Conservation (phyloP, 2,113 vertebrate genomes). For the Litocranius walleri region DNA sequence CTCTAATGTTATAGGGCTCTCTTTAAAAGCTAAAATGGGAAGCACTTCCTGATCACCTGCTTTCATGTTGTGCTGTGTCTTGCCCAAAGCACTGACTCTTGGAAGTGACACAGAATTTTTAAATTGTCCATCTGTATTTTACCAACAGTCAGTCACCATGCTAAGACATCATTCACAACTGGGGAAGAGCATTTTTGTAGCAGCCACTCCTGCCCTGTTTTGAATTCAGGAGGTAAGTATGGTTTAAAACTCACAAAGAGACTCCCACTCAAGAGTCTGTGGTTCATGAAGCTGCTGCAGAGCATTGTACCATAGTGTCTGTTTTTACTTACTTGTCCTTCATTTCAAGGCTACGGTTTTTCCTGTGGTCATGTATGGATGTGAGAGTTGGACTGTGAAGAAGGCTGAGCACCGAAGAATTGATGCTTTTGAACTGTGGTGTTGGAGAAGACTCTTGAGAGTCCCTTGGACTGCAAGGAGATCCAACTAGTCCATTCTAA, state of each 20-base stretch:
- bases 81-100: neutral
- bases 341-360: neutral
- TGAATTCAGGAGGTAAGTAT: neutral
- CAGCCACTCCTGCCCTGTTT: neutral
- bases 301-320: neutral
- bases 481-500: too few relatives aligned
- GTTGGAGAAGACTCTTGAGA: too few relatives aligned
- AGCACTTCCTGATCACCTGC: neutral
- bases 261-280: neutral
- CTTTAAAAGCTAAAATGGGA: neutral
- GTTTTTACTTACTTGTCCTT: slow-evolving; percentile 23
- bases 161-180: neutral
- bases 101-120: neutral
- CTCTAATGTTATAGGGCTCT: neutral
- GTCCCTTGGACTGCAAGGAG: too few relatives aligned
- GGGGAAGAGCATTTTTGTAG: neutral
- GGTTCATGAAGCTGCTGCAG: neutral
- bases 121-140: neutral
- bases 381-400: too few relatives aligned
- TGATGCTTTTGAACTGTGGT: too few relatives aligned
- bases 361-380: too few relatives aligned
- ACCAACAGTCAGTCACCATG: neutral
- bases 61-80: neutral
- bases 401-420: too few relatives aligned
- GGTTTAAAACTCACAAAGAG: neutral